These are phyloP conservation scores for Zingel zingel DNA, from an alignment of 2,113 vertebrate genomes.

Conservation along the genomic window DNA sequence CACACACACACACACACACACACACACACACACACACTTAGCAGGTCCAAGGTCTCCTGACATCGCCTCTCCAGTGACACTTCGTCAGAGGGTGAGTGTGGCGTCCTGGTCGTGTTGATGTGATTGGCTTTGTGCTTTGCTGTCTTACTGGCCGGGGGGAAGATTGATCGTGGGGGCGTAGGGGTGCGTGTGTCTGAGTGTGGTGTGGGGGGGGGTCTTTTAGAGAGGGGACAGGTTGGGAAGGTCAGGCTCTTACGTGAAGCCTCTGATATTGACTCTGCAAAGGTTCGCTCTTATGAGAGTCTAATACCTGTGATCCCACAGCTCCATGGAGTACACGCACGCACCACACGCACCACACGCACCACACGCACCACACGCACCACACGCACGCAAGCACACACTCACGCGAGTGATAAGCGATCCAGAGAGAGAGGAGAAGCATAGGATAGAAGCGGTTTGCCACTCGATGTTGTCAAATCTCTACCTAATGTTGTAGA, in stretches of 20 bases:
- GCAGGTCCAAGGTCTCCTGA: slow-evolving; percentile 62
- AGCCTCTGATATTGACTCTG: slow-evolving; percentile 76
- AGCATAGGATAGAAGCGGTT: too few species aligned
- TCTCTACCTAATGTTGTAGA: too few species aligned
- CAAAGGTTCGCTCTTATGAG: slow-evolving; percentile 74
- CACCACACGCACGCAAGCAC: slow-evolving; percentile 13
- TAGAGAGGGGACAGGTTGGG: slow-evolving; percentile 62
- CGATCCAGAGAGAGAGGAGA: too few species aligned
- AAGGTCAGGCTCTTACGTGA: slow-evolving; percentile 79
- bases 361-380: slow-evolving; percentile 8
- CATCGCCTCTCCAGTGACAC: slow-evolving; percentile 75
- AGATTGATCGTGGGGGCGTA: slow-evolving; percentile 73
- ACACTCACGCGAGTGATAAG: neutral
- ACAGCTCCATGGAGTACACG: slow-evolving; percentile 15
- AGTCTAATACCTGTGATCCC: slow-evolving; percentile 62
- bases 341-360: slow-evolving; percentile 12
- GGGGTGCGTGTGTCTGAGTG: slow-evolving; percentile 13
- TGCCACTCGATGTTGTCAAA: too few species aligned
- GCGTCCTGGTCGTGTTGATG: slow-evolving; percentile 62
- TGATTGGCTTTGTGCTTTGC: slow-evolving; percentile 80
- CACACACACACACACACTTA: slow-evolving; percentile 13
- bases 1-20: slow-evolving; percentile 22
- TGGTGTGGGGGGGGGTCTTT: slow-evolving; percentile 39
- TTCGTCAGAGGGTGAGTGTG: slow-evolving; percentile 74
- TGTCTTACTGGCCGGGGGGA: slow-evolving; percentile 59